Base-by-base conservation (phyloP, 2,888 invertebrate genomes). In the Brachyptera putata region DNA sequence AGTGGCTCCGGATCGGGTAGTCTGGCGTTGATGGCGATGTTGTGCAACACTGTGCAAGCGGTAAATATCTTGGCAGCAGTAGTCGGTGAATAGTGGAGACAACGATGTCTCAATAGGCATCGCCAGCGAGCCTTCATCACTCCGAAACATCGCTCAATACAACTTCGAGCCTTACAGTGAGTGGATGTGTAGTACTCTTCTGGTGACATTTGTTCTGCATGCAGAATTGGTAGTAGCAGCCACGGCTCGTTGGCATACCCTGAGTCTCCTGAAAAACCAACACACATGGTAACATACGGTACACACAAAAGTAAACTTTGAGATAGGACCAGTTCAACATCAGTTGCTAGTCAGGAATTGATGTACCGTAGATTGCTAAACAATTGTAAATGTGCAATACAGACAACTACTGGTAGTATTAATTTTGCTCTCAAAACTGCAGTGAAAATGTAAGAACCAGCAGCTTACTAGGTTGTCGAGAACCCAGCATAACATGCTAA, bases 181-280 rank as follows among this genome's bases (percentile, higher is more conserved):
- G 18, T 9, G n/a, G 18, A 3, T 1, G 57, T 62, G 30, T 56
- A 62, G 11, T 50, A 11, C 16, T 30, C 39, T 46, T 62, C 62
- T 49, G 59, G 59, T 22, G 56, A 24, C 9, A 56, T 59, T 36
- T 18, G 48, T 11, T 16, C 49, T 4, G 59, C 59, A 30, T 56
- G 37, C 16, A 39, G 49, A 9, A 62, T 49, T 21, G 62, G 59
- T 18, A 50, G 39, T 34, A 59, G 30, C 22, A 59, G 56, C 62
- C 59, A 59, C 39, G 62, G 62, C 22, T 58, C 59, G 25, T 26
- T 26, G 7, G 50, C 43, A 50, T 62, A 59, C 1, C 62, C 59
- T 39, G 59, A 59, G n/a, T 62, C 62, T 18, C 50, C 59, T 56
- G 25, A 39, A 5, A 30, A 30, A 30, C 30, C 3, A 25, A 14